Evolutionary conservation across 2,113 vertebrate genomes (phyloP).

Genomic region (Spheniscus mendiculus): DNA sequence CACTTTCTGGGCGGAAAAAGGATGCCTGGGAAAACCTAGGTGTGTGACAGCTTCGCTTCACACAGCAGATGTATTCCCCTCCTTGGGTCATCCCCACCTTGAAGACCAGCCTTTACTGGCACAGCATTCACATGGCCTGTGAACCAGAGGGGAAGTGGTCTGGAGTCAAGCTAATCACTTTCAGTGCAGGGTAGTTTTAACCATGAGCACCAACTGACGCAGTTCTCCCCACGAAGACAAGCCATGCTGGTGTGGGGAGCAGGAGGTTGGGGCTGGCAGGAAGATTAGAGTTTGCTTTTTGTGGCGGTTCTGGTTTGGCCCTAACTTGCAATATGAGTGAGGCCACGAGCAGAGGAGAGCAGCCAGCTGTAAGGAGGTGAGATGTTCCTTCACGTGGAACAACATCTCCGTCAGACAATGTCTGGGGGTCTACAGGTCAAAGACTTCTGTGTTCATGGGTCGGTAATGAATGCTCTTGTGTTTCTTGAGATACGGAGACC

Average conservation of each 20-base stretch:
- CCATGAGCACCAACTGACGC: background rate
- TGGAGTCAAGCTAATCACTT: background rate
- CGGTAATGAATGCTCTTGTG: background rate
- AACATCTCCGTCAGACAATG: background rate
- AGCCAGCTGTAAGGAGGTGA: background rate
- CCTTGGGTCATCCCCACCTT: background rate
- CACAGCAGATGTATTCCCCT: background rate
- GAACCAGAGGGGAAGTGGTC: background rate
- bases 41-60: background rate
- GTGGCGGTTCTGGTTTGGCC: background rate
- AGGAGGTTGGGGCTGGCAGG: background rate
- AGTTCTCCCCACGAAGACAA: background rate
- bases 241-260: background rate
- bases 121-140: accelerated
- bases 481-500: background rate
- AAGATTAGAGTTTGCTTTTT: background rate
- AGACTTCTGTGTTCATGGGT: background rate
- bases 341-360: background rate
- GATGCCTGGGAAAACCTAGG: background rate
- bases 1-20: background rate
- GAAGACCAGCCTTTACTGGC: background rate
- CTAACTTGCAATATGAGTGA: background rate
- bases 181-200: background rate
- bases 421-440: background rate
- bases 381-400: background rate